phyloP scores from a whole-genome alignment of 2,888 invertebrate genomes.

The Pachycephus smyrnensis region DNA sequence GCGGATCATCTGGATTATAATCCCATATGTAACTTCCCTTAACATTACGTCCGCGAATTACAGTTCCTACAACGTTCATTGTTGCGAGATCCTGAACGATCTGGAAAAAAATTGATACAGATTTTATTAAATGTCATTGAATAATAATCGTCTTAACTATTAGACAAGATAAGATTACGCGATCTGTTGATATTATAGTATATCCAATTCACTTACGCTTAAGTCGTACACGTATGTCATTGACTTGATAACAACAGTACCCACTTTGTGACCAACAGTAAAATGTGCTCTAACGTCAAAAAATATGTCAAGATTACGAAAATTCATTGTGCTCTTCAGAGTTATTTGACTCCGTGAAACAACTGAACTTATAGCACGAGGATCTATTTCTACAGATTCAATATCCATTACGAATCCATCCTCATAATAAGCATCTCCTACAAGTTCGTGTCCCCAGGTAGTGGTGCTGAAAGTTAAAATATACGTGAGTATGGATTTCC shows the following conservation, averaged over 20 bases:
- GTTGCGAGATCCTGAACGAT: background rate
- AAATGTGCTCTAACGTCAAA: background rate
- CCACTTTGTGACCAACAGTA: background rate
- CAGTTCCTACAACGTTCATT: background rate
- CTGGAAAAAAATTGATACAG: background rate
- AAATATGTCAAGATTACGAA: background rate
- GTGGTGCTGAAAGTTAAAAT: background rate
- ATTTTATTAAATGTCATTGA: background rate
- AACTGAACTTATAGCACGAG: background rate
- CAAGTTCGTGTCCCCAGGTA: background rate
- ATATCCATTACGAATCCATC: background rate
- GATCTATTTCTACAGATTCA: background rate
- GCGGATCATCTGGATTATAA: background rate
- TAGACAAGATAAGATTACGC: background rate
- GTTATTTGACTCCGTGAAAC: rapidly evolving
- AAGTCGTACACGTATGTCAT: background rate
- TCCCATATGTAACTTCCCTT: background rate
- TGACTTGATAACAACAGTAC: background rate
- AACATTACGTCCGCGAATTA: rapidly evolving
- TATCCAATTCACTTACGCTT: background rate
- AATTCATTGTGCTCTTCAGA: background rate
- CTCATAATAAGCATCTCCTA: background rate
- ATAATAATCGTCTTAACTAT: background rate
- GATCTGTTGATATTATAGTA: background rate
- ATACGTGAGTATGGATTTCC: background rate